These are phyloP conservation scores for Agrochola circellaris DNA, from an alignment of 2,888 invertebrate species.

Conservation along the genomic window DNA sequence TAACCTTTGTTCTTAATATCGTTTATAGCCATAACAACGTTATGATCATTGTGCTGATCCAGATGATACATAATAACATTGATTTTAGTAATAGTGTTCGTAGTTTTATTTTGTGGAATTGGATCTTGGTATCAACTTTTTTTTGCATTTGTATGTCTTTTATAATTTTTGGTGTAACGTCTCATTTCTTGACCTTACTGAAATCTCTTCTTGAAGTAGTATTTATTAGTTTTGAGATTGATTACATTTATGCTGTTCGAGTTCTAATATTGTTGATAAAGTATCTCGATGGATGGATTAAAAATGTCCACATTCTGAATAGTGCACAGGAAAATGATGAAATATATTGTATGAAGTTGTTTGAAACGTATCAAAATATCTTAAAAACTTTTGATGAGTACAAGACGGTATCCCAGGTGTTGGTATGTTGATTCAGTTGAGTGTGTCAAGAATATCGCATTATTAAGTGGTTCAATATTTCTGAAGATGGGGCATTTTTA, in stretches of 20 bases:
- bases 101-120: constrained; percentile 34
- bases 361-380: constrained; percentile 31
- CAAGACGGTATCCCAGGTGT: constrained; percentile 34
- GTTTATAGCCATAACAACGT: constrained; percentile 28
- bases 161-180: not conserved
- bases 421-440: constrained; percentile 53
- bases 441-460: not conserved
- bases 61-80: constrained; percentile 33
- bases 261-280: constrained; percentile 29
- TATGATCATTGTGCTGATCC: constrained; percentile 37
- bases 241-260: constrained; percentile 28
- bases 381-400: constrained; percentile 43
- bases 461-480: not conserved
- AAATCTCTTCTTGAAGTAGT: not conserved
- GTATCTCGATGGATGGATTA: constrained; percentile 19
- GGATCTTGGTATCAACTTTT: constrained; percentile 23
- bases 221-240: constrained; percentile 17
- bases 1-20: constrained; percentile 26
- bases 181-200: not conserved
- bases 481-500: not conserved
- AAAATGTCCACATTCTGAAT: not conserved
- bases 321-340: not conserved
- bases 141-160: not conserved
- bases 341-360: not conserved
- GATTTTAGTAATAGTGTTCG: constrained; percentile 11